Percentiles rank a stretch among this genome's conserved stretches.
Conservation (phyloP, 2,113 vertebrate species). For the Corapipo altera region DNA sequence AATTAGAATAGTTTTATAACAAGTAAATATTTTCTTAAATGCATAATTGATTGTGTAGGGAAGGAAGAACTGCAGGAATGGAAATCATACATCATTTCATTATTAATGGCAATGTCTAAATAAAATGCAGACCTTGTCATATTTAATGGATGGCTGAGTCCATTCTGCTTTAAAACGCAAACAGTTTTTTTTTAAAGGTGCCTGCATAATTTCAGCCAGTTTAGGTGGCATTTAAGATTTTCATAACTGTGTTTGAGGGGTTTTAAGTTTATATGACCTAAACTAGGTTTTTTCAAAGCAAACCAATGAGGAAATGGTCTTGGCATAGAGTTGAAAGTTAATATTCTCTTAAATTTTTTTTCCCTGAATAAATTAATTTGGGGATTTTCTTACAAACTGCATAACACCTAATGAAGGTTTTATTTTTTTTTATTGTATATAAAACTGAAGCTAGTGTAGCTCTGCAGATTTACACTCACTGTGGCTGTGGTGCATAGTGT, state of each 20-base stretch:
- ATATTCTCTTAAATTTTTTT: neutral
- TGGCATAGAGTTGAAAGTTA: neutral
- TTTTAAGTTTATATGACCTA: neutral
- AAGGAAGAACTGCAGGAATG: constrained; percentile 78
- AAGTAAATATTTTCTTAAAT: constrained; percentile 83
- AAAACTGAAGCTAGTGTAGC: neutral
- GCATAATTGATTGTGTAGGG: constrained; percentile 80
- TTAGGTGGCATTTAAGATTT: constrained; percentile 52
- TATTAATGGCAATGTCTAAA: constrained; percentile 85
- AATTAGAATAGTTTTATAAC: constrained; percentile 75
- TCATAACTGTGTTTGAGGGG: neutral
- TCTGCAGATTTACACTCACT: neutral
- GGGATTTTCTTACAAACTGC: constrained; percentile 22
- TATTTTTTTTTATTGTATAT: neutral
- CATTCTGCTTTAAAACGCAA: constrained; percentile 74
- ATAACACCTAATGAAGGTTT: neutral
- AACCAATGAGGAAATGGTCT: neutral
- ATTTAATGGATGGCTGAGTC: constrained; percentile 78
- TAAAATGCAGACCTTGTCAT: constrained; percentile 85
- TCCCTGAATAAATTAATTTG: neutral
- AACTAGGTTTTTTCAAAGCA: neutral
- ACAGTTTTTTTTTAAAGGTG: constrained; percentile 58
- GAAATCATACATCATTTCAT: constrained; percentile 82
- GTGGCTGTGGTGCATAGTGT: neutral
- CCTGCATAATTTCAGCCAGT: constrained; percentile 67